Evolutionary conservation across 2,113 vertebrate species (phyloP), one percentile per base, ranked within the genome.

Genomic region (Stegastes partitus): DNA sequence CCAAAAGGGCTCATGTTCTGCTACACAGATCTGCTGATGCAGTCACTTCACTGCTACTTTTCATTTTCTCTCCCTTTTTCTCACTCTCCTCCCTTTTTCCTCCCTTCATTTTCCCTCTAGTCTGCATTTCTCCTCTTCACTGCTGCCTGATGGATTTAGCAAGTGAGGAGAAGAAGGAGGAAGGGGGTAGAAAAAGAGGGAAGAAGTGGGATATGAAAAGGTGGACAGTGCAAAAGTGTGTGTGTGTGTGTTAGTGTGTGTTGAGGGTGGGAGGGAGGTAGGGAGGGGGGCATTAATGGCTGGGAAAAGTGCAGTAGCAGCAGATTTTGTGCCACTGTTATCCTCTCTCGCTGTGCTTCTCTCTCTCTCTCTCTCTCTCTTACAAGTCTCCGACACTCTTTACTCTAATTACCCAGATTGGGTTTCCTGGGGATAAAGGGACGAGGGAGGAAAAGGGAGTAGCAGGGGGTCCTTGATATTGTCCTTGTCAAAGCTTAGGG

Each of bases 331-430:
- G 67, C 83, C 75, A 66, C 81, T 81, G 47, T 82, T 79, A 54
- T 68, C 64, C 63, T 21, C 53, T 59, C 54, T 67, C 49, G 26
- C 37, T 54, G 23, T 66, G 39, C 42, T 23, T 68, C 63, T 74
- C 54, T 70, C 69, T 74, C 59, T 57, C 47, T 72, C 21, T 68
- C 63, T 74, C 54, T 70, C 69, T 74, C 59, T 57, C 47, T 72
- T 85, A 81, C 86, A 89, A 89, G 79, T 92, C 85, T 91, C 87
- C 50, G 75, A 85, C 79, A 81, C 91, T 85, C 89, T 92, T 83
- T 89, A 83, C 91, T 94, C 90, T 94, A 95, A 95, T 95, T 94
- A 94, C 89, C 90, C 83, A 87, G 91, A 96, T 96, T 95, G 95
- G 93, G 93, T 94, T 93, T 95, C 87, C 91, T 88, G 67, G 59